A percentile compares a stretch with the other conserved stretches of the same genome.
Evolutionary conservation across 2,113 vertebrate species (phyloP).

Genomic region (Pterocles burchelli): DNA sequence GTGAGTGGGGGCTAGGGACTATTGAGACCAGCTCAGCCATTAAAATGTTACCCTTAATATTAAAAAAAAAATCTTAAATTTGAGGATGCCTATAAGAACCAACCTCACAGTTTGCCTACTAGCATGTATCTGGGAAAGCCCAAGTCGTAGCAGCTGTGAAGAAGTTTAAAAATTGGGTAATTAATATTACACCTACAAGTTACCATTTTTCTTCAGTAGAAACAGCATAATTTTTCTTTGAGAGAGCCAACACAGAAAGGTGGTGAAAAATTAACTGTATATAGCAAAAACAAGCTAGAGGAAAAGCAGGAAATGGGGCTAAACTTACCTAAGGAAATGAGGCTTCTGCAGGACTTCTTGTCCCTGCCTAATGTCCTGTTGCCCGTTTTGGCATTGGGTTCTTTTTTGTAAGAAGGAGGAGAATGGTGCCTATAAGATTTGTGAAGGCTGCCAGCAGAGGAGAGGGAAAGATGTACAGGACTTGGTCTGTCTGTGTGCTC

Average conservation of each 20-base stretch:
- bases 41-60: neutral
- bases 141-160: neutral
- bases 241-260: neutral
- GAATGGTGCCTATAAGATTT: neutral
- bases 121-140: neutral
- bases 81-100: fast-evolving
- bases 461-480: neutral
- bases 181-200: neutral
- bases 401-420: neutral
- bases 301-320: neutral
- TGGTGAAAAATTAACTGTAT: neutral
- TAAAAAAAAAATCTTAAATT: neutral
- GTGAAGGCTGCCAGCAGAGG: neutral
- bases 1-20: neutral
- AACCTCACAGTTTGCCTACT: neutral
- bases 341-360: neutral
- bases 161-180: neutral
- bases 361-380: neutral
- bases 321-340: neutral
- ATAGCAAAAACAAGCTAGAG: neutral
- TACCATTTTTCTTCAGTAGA: neutral
- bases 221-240: neutral
- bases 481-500: neutral
- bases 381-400: neutral
- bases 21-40: neutral